These are phyloP conservation scores for Blastomussa wellsi DNA, from an alignment of 92 coral and sea anemone genomes.

Conservation along the genomic window DNA sequence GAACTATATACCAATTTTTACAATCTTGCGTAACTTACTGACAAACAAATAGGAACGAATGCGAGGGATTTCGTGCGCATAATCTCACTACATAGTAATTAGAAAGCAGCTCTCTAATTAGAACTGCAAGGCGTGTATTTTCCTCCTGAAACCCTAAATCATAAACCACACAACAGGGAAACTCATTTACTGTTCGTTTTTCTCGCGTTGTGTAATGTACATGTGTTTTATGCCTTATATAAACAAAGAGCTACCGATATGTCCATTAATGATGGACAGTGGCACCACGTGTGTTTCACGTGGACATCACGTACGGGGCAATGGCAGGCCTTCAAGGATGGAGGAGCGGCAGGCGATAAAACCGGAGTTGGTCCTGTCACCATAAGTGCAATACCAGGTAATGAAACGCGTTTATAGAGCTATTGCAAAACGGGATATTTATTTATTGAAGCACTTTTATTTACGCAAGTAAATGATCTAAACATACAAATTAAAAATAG, in stretches of 20 bases:
- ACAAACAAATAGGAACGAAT: neutral
- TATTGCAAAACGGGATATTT: neutral
- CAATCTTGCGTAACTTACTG: neutral
- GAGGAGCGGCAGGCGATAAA: neutral
- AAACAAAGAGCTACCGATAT: neutral
- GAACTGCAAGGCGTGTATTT: too few relatives aligned
- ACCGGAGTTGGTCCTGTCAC: neutral
- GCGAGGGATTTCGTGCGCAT: too few relatives aligned
- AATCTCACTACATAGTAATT: too few relatives aligned
- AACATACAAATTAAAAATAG: neutral
- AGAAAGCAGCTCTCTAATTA: too few relatives aligned
- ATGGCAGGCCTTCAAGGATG: constrained; percentile 42
- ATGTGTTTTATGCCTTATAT: neutral
- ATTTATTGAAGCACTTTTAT: neutral
- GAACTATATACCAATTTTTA: neutral
- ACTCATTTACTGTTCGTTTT: neutral
- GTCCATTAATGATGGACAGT: constrained; percentile 26
- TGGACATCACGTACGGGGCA: constrained; percentile 37
- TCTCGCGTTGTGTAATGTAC: neutral
- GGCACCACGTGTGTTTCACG: constrained; percentile 48
- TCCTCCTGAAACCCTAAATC: neutral
- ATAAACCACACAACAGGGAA: neutral
- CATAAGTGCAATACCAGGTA: constrained; percentile 19
- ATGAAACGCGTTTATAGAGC: too few relatives aligned
- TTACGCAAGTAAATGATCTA: too few relatives aligned